Evolutionary conservation across 2,888 invertebrate genomes (phyloP).

Genomic region (Mimas tiliae): DNA sequence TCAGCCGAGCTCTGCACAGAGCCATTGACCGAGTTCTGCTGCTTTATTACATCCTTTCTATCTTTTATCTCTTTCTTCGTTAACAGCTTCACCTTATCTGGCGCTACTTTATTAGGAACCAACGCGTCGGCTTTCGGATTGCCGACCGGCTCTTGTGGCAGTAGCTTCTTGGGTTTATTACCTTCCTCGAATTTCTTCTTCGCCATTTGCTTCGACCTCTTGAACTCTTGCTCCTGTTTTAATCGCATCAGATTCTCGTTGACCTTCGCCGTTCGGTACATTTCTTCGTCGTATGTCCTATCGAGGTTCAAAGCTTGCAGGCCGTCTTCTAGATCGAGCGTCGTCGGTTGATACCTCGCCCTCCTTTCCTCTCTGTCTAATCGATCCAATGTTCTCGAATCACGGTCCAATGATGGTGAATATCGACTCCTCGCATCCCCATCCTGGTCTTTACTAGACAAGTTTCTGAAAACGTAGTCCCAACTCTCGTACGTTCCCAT

Average conservation of each 20-base stretch:
- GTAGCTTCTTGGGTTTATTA: conserved; percentile 57
- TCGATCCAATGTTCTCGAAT: conserved; percentile 75
- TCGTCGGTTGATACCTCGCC: conserved; percentile 77
- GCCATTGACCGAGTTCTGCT: conserved; percentile 67
- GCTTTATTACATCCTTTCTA: conserved; percentile 70
- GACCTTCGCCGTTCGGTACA: conserved; percentile 78
- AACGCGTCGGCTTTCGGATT: conserved; percentile 71
- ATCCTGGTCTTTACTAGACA: conserved; percentile 89
- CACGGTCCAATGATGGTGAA: conserved; percentile 76
- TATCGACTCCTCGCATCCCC: conserved; percentile 88
- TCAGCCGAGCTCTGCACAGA: conserved; percentile 54
- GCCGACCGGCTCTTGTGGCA: conserved; percentile 63
- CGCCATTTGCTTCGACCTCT: conserved; percentile 62
- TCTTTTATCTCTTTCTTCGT: conserved; percentile 75
- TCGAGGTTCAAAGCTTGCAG: conserved; percentile 81
- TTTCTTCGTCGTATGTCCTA: conserved; percentile 71
- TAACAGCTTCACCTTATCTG: conserved; percentile 73
- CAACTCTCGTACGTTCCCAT: conserved; percentile 90
- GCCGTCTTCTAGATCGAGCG: conserved; percentile 84
- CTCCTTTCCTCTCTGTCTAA: conserved; percentile 74
- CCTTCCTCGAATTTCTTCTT: conserved; percentile 67
- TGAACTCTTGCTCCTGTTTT: conserved; percentile 72
- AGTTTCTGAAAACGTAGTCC: conserved; percentile 91
- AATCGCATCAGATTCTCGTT: conserved; percentile 79
- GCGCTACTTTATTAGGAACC: conserved; percentile 63